These are phyloP conservation scores for Xestia xanthographa DNA, from an alignment of 2,888 invertebrate genomes.

Conservation along the genomic window DNA sequence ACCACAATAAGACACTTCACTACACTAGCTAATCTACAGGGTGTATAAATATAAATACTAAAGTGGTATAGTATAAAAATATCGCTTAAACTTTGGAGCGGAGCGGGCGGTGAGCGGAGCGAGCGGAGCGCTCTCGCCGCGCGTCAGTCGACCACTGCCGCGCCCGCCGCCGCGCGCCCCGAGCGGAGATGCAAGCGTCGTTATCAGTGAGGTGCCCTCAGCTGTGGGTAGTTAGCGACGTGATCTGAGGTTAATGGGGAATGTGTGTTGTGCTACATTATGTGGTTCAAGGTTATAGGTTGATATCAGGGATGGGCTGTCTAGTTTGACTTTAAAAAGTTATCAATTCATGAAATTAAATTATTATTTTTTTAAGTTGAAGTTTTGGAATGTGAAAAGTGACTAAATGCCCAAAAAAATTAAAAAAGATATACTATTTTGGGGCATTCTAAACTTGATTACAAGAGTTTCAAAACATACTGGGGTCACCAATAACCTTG, in stretches of 20 bases:
- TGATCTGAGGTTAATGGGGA: not conserved
- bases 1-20: slow-evolving; percentile 70
- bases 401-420: not conserved
- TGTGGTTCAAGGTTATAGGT: not conserved
- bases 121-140: slow-evolving; percentile 65
- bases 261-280: not conserved
- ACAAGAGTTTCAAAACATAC: not conserved
- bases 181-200: slow-evolving; percentile 2
- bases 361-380: not conserved
- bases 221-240: slow-evolving; percentile 4
- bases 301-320: too few species aligned
- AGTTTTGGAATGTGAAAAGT: not conserved
- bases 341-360: not conserved
- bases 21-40: slow-evolving; percentile 68
- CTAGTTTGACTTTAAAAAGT: not conserved
- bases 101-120: slow-evolving; percentile 54
- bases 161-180: slow-evolving; percentile 42
- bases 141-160: slow-evolving; percentile 63
- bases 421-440: not conserved
- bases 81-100: slow-evolving; percentile 64
- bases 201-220: slow-evolving; percentile 35
- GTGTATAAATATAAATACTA: slow-evolving; percentile 67
- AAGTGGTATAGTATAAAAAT: slow-evolving; percentile 67
- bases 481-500: not conserved
- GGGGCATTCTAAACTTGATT: not conserved